A percentile compares a stretch with the other conserved stretches of the same genome.
These are phyloP conservation scores for Dallia pectoralis DNA, from an alignment of 2,797 vertebrate genomes.

Conservation along the genomic window DNA sequence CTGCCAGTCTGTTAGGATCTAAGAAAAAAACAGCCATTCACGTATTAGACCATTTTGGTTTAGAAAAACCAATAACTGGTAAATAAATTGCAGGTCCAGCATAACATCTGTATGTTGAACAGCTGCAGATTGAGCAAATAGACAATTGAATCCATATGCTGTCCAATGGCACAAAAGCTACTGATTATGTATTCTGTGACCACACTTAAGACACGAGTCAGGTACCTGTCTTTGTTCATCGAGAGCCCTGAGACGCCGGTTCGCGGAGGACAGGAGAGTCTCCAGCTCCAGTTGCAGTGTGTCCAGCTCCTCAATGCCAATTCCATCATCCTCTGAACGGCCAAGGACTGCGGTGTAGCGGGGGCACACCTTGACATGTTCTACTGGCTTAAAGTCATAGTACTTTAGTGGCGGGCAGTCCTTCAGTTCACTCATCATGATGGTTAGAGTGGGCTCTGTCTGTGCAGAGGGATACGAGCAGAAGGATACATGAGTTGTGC, in stretches of 20 bases:
- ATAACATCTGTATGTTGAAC: not conserved
- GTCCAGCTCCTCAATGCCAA: slow-evolving; percentile 96
- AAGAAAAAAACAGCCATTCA: slow-evolving; percentile 12
- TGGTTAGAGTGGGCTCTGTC: slow-evolving; percentile 17
- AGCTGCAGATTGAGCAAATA: not conserved
- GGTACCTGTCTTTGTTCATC: slow-evolving; percentile 96
- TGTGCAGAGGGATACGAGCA: not conserved
- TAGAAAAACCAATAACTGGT: not conserved
- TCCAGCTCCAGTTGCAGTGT: slow-evolving; percentile 96
- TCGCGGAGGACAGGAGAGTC: slow-evolving; percentile 93
- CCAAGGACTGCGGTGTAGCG: slow-evolving; percentile 94
- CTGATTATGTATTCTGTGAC: not conserved
- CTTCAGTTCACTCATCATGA: slow-evolving; percentile 93
- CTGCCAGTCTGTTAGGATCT: slow-evolving; percentile 99
- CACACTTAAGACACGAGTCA: slow-evolving; percentile 4
- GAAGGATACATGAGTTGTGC: not conserved
- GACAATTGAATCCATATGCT: not conserved
- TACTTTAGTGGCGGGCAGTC: slow-evolving; percentile 95
- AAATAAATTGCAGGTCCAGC: not conserved
- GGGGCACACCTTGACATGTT: slow-evolving; percentile 93
- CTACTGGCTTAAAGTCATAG: slow-evolving; percentile 97
- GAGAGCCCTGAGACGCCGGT: slow-evolving; percentile 87
- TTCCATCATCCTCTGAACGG: slow-evolving; percentile 95
- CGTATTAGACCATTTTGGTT: not conserved
- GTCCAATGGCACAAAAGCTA: not conserved